Evolutionary conservation across 1,140 invertebrate species (phyloP).

Genomic region (Teleopsis dalmanni): DNA sequence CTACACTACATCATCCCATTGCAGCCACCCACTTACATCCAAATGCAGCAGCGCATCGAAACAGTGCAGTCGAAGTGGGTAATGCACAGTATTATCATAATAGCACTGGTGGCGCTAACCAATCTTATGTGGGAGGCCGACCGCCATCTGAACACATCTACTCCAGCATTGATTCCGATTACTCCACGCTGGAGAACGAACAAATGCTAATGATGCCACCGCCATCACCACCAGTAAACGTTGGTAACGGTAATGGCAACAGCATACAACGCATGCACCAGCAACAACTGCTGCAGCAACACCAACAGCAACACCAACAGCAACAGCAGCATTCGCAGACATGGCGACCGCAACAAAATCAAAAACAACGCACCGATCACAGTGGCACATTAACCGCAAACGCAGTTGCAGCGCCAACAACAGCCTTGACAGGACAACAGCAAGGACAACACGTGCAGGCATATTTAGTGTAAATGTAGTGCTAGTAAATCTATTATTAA

Average conservation of each 20-base stretch:
- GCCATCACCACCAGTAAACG: conserved; percentile 10
- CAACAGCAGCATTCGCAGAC: conserved; percentile 19
- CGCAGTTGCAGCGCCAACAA: not conserved
- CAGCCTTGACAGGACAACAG: conserved; percentile 25
- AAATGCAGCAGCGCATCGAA: conserved; percentile 48
- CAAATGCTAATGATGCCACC: conserved; percentile 40
- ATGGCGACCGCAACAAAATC: conserved; percentile 22
- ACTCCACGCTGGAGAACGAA: conserved; percentile 46
- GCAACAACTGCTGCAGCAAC: conserved; percentile 27
- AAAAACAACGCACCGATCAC: not conserved
- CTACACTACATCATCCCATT: conserved; percentile 51
- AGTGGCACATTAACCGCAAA: conserved; percentile 1
- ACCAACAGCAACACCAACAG: conserved; percentile 13
- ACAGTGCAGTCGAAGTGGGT: not conserved
- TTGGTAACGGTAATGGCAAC: conserved; percentile 1
- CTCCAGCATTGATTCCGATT: conserved; percentile 77
- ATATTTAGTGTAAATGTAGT: conserved; percentile 32
- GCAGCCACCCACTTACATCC: conserved; percentile 47
- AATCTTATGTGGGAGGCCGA: conserved; percentile 39
- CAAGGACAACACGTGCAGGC: conserved; percentile 32
- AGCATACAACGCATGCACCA: conserved; percentile 12
- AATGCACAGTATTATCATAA: conserved; percentile 23
- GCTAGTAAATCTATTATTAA: not conserved
- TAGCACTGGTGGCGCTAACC: conserved; percentile 23
- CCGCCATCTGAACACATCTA: conserved; percentile 77